These are phyloP conservation scores for Pseudocheirus occidentalis DNA, from an alignment of 2,797 vertebrate species.

Conservation along the genomic window DNA sequence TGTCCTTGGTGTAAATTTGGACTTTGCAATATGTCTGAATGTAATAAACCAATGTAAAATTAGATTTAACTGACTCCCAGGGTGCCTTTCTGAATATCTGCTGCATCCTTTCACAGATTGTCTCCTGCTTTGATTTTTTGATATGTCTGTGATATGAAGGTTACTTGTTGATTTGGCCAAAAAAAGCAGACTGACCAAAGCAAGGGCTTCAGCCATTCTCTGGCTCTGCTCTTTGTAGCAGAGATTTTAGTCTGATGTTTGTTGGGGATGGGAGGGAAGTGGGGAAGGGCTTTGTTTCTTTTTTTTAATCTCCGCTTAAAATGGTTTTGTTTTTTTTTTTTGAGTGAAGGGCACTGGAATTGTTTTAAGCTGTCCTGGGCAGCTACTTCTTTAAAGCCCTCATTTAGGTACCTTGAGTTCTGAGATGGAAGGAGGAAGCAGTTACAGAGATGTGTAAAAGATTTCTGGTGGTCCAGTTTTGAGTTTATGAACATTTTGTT, in stretches of 20 bases:
- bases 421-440: conserved; percentile 19
- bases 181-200: background rate
- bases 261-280: background rate
- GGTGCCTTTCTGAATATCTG: background rate
- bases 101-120: background rate
- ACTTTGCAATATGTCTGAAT: background rate
- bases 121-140: background rate
- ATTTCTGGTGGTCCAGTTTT: conserved; percentile 80
- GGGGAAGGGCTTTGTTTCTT: background rate
- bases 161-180: background rate
- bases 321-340: background rate
- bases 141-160: background rate
- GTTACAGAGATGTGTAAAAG: conserved; percentile 73
- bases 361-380: background rate
- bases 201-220: background rate
- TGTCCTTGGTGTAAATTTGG: background rate
- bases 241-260: background rate
- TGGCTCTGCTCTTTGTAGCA: background rate
- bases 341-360: conserved; percentile 1
- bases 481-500: conserved; percentile 77
- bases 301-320: conserved; percentile 31
- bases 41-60: background rate
- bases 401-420: background rate
- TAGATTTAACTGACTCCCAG: background rate
- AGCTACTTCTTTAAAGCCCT: background rate